Evolutionary conservation across 2,113 vertebrate species (phyloP).

Genomic region (Rhea pennata): DNA sequence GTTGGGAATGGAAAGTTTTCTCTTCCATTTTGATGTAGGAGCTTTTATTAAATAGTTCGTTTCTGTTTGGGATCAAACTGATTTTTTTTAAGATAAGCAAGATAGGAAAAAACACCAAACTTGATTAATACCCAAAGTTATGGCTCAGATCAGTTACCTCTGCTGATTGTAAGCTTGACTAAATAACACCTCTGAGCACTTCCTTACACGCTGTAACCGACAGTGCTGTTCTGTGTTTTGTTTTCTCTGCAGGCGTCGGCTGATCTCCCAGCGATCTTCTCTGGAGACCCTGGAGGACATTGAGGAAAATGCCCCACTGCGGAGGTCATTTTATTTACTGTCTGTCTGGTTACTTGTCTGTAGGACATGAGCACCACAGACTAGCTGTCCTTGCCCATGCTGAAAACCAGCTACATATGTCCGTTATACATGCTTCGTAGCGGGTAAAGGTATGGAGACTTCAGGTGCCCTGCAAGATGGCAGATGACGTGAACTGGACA

Average conservation of each 20-base stretch:
- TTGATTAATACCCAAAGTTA: not conserved
- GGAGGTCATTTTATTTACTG: constrained; percentile 82
- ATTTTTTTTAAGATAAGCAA: not conserved
- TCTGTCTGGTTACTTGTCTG: not conserved
- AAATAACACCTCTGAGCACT: not conserved
- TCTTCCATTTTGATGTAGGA: not conserved
- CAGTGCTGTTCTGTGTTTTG: not conserved
- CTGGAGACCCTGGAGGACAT: constrained; percentile 98
- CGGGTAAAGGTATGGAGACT: not conserved
- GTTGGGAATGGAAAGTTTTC: not conserved
- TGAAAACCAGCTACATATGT: not conserved
- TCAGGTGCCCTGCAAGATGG: accelerated
- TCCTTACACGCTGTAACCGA: not conserved
- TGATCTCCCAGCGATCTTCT: constrained; percentile 97
- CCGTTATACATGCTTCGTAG: not conserved
- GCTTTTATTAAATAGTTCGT: not conserved
- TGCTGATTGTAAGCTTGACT: accelerated
- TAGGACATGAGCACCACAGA: not conserved
- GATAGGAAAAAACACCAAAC: not conserved
- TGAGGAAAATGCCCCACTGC: constrained; percentile 95
- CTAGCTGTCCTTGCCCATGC: not conserved
- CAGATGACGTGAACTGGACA: not conserved
- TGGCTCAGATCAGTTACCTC: not conserved
- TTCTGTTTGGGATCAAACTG: not conserved
- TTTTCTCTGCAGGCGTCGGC: constrained; percentile 83